These are phyloP conservation scores for Mystacides longicornis DNA, from an alignment of 2,888 invertebrate genomes.

Conservation along the genomic window DNA sequence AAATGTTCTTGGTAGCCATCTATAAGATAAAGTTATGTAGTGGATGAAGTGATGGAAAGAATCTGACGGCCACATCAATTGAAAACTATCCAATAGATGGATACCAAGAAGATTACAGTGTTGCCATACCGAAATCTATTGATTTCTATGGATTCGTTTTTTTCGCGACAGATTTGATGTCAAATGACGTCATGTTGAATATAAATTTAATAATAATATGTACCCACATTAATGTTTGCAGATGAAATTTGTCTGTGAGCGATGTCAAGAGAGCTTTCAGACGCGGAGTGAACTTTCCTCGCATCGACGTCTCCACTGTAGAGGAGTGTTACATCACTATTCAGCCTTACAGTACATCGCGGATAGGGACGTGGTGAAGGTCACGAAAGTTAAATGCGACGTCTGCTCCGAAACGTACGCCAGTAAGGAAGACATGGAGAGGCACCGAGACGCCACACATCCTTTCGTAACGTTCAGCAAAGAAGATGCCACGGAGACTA, in stretches of 20 bases:
- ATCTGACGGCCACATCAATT: no score
- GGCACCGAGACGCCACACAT: conserved; percentile 42
- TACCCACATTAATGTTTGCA: conserved; percentile 5
- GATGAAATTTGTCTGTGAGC: conserved; percentile 16
- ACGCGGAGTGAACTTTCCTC: conserved; percentile 17
- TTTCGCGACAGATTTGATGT: no score
- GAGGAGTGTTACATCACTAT: conserved; percentile 8
- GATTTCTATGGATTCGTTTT: no score
- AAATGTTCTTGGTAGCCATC: no score
- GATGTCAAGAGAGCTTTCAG: conserved; percentile 16
- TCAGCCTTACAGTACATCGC: not conserved
- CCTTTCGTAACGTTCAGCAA: conserved; percentile 47
- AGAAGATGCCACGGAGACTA: conserved; percentile 40
- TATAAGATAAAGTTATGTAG: no score
- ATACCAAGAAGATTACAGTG: no score
- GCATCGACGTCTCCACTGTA: conserved; percentile 22
- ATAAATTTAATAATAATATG: not conserved
- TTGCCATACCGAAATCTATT: no score
- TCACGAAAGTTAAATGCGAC: conserved; percentile 32
- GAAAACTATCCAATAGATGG: no score
- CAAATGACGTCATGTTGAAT: not conserved
- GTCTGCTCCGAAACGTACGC: conserved; percentile 42
- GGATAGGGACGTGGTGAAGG: not conserved
- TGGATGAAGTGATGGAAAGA: no score
- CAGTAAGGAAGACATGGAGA: conserved; percentile 37